Conservation (phyloP, 1,140 invertebrate species). For the Thereuonema tuberculata region DNA sequence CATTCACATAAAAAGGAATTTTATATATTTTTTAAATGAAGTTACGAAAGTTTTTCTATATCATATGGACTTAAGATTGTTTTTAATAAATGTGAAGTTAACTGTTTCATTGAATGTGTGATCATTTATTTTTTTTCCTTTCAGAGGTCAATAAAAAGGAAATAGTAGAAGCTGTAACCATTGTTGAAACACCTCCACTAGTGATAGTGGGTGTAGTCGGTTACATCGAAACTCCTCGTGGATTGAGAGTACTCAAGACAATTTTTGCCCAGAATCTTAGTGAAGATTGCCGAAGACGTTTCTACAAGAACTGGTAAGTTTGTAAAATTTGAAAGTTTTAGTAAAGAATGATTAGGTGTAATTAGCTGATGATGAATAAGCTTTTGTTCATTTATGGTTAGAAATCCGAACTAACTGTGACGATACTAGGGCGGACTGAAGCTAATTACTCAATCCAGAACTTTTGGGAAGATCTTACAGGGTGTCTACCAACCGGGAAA, state of each 20-base stretch:
- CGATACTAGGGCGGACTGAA: background rate
- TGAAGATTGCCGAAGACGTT: conserved; percentile 93
- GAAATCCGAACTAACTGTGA: background rate
- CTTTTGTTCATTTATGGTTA: background rate
- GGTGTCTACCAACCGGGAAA: too few relatives aligned
- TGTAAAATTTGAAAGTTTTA: too few relatives aligned
- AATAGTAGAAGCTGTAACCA: conserved; percentile 96
- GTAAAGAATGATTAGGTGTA: background rate
- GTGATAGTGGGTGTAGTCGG: conserved; percentile 93
- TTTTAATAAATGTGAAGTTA: too few relatives aligned
- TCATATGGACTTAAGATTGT: too few relatives aligned
- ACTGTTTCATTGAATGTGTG: too few relatives aligned
- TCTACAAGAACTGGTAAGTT: conserved; percentile 98
- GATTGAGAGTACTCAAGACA: conserved; percentile 82
- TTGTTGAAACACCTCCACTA: conserved; percentile 97
- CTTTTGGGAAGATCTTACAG: too few relatives aligned
- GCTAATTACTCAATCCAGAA: background rate
- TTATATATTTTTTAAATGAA: too few relatives aligned
- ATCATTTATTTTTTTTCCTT: conserved; percentile 23
- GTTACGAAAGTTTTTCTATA: too few relatives aligned
- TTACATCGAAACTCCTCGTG: conserved; percentile 97
- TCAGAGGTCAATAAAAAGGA: conserved; percentile 99
- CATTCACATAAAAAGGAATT: too few relatives aligned
- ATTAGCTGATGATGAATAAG: background rate
- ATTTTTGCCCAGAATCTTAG: conserved; percentile 98